phyloP scores from a whole-genome alignment of 2,797 vertebrate genomes.

The Prionace glauca region DNA sequence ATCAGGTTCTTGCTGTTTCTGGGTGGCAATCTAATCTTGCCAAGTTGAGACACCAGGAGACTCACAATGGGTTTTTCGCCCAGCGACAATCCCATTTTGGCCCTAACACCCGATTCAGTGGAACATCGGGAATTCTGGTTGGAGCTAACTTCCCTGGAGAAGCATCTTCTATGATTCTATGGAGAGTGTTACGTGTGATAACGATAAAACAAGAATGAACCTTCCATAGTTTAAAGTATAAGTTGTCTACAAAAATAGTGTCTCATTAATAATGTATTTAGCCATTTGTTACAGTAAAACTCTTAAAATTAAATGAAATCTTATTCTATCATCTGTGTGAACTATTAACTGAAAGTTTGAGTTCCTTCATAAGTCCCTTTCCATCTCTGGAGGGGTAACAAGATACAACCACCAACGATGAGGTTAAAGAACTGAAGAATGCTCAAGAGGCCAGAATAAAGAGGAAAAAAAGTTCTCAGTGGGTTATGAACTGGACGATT shows the following conservation, averaged over 20 bases:
- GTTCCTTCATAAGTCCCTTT: neutral
- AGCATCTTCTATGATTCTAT: neutral
- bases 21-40: no score
- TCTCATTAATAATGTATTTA: neutral
- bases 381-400: neutral
- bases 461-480: neutral
- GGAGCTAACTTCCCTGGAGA: no score
- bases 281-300: neutral
- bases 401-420: neutral
- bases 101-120: no score
- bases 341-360: neutral
- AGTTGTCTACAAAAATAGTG: no score
- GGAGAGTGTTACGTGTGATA: neutral
- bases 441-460: neutral
- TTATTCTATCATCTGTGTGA: neutral
- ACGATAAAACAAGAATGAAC: neutral
- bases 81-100: no score
- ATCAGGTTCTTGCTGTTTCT: no score
- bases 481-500: neutral
- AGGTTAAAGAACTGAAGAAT: neutral
- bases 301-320: neutral
- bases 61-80: no score
- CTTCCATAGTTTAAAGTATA: no score
- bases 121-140: no score
- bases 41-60: no score